Evolutionary conservation across 92 coral and sea anemone genomes (phyloP).

Genomic region (Parazoanthus atlanticus): DNA sequence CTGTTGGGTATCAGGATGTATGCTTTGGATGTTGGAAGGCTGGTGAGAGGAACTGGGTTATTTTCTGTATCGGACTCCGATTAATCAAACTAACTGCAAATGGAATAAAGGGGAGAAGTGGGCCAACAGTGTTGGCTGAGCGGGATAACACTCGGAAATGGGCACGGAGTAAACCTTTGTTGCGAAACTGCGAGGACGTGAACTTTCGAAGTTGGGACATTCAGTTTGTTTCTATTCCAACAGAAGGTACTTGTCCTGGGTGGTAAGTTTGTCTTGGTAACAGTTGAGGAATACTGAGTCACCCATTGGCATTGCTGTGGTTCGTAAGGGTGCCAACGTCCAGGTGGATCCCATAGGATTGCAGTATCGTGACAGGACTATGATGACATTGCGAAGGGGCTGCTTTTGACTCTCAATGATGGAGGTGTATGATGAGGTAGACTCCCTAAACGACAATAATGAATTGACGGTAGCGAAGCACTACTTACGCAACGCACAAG

Average conservation of each 20-base stretch:
- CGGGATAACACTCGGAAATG: background rate
- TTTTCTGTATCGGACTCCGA: background rate
- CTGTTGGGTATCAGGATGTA: too few relatives aligned
- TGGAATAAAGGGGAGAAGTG: background rate
- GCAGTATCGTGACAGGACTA: background rate
- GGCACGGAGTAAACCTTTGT: background rate
- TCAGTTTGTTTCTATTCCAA: background rate
- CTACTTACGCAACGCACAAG: background rate
- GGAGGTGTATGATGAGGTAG: background rate
- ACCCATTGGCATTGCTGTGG: background rate
- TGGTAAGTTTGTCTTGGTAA: background rate
- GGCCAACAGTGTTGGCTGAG: background rate
- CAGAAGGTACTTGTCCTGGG: background rate
- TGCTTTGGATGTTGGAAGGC: too few relatives aligned
- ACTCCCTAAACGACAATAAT: background rate
- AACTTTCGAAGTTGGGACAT: background rate
- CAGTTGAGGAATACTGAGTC: background rate
- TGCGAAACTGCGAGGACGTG: background rate
- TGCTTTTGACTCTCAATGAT: background rate
- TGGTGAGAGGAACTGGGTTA: too few relatives aligned
- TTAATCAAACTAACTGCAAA: background rate
- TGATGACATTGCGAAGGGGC: background rate
- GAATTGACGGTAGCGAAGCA: background rate
- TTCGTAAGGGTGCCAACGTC: background rate
- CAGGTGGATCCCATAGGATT: conserved; percentile 1